Evolutionary conservation across 2,888 invertebrate genomes (phyloP), one percentile per base, ranked within the genome.

Genomic region (Eupelmus urozonus): DNA sequence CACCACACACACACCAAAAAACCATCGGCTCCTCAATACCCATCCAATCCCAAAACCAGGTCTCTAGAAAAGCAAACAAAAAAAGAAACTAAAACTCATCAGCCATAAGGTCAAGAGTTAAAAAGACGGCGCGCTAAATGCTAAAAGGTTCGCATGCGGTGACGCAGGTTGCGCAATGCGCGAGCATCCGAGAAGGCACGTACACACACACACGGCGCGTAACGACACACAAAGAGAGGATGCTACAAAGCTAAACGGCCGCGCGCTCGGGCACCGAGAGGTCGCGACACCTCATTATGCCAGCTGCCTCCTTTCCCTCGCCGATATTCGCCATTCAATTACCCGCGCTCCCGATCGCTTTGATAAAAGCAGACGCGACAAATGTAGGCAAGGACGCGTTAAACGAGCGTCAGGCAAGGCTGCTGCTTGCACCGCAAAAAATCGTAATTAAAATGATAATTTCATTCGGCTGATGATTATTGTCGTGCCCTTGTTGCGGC

Each of bases 221-320:
- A 3, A 11, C 49, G 70, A 27, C 45, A 20, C 29, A 20, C 25
- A 60, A 53, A 27, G 29, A 69, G 42, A 59, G 45, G 25, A 55
- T 23, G 25, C 4, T 20, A 25, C n/a, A 51, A 20, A 53, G 27
- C 13, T 18, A 57, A n/a, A 27, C 18, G 16, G 53, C 62, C 51
- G 51, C 63, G 63, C 63, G 55, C 53, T 16, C 27, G 69, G 69
- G 63, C 59, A 76, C 40, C 51, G 72, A 63, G 67, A 74, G 80
- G 73, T 80, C 75, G 45, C 51, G 72, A 71, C 69, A 74, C 69
- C 75, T 81, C 67, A 71, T 74, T 74, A 78, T 75, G 20, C 70
- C 53, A 7, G n/a, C n/a, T n/a, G n/a, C n/a, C n/a, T n/a, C n/a
- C n/a, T 29, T 67, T 51, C 57, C 13, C 9, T 7, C 29, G 51